Evolutionary conservation across 2,888 invertebrate species (phyloP).

Genomic region (Cabera pusaria): DNA sequence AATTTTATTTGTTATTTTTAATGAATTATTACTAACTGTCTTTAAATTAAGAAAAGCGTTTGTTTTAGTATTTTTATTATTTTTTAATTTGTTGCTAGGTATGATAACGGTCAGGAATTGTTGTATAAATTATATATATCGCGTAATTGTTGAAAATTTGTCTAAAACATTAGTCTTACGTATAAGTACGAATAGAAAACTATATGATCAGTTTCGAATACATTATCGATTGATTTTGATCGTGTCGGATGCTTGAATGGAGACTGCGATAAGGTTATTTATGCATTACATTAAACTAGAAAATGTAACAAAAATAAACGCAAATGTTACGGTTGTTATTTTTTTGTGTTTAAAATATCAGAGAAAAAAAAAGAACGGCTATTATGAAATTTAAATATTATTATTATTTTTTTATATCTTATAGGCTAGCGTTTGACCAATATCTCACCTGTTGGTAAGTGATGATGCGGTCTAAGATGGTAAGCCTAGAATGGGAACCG

Average conservation of each 20-base stretch:
- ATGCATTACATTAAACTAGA: too few relatives aligned
- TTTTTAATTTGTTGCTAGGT: slow-evolving; percentile 45
- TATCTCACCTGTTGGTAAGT: too few relatives aligned
- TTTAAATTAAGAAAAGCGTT: slow-evolving; percentile 27
- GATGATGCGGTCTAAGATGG: too few relatives aligned
- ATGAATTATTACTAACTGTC: slow-evolving; percentile 34
- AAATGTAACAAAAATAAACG: too few relatives aligned
- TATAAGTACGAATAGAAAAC: slow-evolving; percentile 43
- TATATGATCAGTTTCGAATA: slow-evolving; percentile 29
- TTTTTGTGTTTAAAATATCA: too few relatives aligned
- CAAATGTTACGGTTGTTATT: too few relatives aligned
- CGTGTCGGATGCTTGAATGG: slow-evolving; percentile 41
- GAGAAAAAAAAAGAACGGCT: too few relatives aligned
- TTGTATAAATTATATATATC: slow-evolving; percentile 48
- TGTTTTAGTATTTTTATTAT: slow-evolving; percentile 42
- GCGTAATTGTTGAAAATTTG: slow-evolving; percentile 56
- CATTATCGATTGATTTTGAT: slow-evolving; percentile 30
- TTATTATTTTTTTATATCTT: too few relatives aligned
- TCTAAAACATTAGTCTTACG: slow-evolving; percentile 53
- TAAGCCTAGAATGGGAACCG: too few relatives aligned
- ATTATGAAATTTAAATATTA: too few relatives aligned
- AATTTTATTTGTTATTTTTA: too few relatives aligned
- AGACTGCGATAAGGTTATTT: slow-evolving; percentile 12
- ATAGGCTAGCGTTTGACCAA: too few relatives aligned
- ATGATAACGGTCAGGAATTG: slow-evolving; percentile 41